Percentiles rank a stretch among this genome's conserved stretches.
phyloP scores from a whole-genome alignment of 2,113 vertebrate species.

The Elanus axillaris region DNA sequence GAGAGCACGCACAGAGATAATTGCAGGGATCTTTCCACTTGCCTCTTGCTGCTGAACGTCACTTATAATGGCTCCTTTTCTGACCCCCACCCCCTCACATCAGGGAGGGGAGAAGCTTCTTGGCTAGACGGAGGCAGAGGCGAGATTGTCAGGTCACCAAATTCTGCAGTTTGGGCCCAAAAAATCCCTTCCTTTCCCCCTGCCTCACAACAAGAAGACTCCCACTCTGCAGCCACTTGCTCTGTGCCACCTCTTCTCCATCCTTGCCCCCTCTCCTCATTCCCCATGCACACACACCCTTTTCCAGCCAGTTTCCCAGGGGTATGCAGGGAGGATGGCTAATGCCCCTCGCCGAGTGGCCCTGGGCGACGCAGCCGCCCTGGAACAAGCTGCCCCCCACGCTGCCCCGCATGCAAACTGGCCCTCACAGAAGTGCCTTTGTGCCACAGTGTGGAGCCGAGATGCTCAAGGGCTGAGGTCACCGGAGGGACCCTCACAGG shows the following conservation, averaged over 20 bases:
- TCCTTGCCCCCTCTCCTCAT: not conserved
- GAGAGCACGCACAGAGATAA: not conserved
- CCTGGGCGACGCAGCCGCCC: not conserved
- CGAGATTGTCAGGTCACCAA: not conserved
- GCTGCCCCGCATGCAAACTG: not conserved
- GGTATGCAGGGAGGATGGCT: not conserved
- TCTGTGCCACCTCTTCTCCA: not conserved
- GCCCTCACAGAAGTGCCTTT: slow-evolving; percentile 45
- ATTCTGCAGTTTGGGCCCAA: not conserved
- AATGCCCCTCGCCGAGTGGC: not conserved
- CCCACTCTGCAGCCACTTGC: not conserved
- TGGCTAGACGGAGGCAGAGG: not conserved
- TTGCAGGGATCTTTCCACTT: not conserved
- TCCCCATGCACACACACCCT: not conserved
- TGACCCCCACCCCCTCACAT: not conserved
- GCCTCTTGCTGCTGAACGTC: not conserved
- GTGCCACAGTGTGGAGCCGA: not conserved
- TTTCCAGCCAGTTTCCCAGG: not conserved
- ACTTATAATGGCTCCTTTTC: not conserved
- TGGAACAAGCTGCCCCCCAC: slow-evolving; percentile 19
- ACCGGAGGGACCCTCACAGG: slow-evolving; percentile 31
- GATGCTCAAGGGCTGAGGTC: slow-evolving; percentile 33
- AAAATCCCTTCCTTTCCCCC: not conserved
- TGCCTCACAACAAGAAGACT: not conserved
- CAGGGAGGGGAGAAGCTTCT: not conserved